Base-by-base conservation (phyloP, 2,888 invertebrate genomes). In the Drosophila lacicola region DNA sequence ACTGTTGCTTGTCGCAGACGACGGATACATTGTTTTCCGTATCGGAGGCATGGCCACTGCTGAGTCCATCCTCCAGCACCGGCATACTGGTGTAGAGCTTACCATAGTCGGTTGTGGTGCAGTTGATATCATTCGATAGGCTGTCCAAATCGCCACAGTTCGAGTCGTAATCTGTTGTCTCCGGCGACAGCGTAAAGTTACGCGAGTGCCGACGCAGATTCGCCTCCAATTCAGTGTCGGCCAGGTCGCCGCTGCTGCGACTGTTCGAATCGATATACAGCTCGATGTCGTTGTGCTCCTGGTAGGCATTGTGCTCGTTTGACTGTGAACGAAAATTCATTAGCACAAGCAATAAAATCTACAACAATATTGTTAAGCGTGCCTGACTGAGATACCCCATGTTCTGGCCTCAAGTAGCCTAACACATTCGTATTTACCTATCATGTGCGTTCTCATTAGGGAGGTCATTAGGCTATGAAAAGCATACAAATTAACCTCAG, bases 41-140 rank as follows among this genome's bases (percentile, higher is more conserved):
- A 91, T 98, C 98, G 63, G 98, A 98, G 0, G 96, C 97, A 91
- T 98, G 98, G 4, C 98, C 98, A 58, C 98, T 98, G 4, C 98
- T 98, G 63, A 98, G 93, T 0, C 98, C 98, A 92, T 98, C 98
- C 91, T 98, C 98, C 42, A 98, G 94, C 17, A 97, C 96, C 0
- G 98, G 98, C 96, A 98, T 96, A 86, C 95, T 95, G 33, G 95
- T 96, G 92, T 94, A 96, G 91, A 95, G 93, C 91, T 94, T 94
- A 47, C 94, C 94, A 80, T 94, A 94, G 83, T 95, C 94, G 47
- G 94, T 94, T 50, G 91, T 89, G 17, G 72, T 55, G 71, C 91
- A 91, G 78, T 92, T 92, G 4, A 92, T 91, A 64, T 92, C 92
- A 75, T 92, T 92, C 42, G 92, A 92, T 41, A 92, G 78, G 90